phyloP scores from a whole-genome alignment of 2,113 vertebrate genomes.

The Chaetodon auriga region DNA sequence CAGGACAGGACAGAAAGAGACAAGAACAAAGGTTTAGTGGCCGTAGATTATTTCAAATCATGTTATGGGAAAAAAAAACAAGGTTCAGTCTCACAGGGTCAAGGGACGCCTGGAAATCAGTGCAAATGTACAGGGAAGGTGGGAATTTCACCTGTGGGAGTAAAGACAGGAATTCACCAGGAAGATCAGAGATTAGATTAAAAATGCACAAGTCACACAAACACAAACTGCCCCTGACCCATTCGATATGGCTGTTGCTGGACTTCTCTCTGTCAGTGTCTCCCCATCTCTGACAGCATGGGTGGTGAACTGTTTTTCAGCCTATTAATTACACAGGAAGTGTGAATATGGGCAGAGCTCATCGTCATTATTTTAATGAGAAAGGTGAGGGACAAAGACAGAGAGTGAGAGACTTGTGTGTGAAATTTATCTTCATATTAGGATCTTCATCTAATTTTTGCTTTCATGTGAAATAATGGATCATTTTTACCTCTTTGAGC shows the following conservation, averaged over 20 bases:
- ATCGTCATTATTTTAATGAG: slow-evolving; percentile 18
- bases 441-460: too few relatives aligned
- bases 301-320: slow-evolving; percentile 21
- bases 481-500: too few relatives aligned
- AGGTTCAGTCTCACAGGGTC: not conserved
- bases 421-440: too few relatives aligned
- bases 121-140: not conserved
- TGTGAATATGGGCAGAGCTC: slow-evolving; percentile 38
- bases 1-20: slow-evolving; percentile 33
- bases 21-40: slow-evolving; percentile 45
- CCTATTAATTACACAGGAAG: slow-evolving; percentile 43
- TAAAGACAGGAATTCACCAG: not conserved
- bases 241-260: not conserved
- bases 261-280: slow-evolving; percentile 9
- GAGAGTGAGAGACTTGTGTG: not conserved
- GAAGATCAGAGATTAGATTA: not conserved
- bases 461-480: too few relatives aligned
- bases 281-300: slow-evolving; percentile 11
- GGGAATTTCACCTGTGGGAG: slow-evolving; percentile 18
- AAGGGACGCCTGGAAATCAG: slow-evolving; percentile 1
- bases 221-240: not conserved
- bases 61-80: not conserved
- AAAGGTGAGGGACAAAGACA: not conserved
- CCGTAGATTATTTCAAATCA: slow-evolving; percentile 37
- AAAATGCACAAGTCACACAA: not conserved